Evolutionary conservation across 2,888 invertebrate genomes (phyloP).

Genomic region (Tinea trinotella): DNA sequence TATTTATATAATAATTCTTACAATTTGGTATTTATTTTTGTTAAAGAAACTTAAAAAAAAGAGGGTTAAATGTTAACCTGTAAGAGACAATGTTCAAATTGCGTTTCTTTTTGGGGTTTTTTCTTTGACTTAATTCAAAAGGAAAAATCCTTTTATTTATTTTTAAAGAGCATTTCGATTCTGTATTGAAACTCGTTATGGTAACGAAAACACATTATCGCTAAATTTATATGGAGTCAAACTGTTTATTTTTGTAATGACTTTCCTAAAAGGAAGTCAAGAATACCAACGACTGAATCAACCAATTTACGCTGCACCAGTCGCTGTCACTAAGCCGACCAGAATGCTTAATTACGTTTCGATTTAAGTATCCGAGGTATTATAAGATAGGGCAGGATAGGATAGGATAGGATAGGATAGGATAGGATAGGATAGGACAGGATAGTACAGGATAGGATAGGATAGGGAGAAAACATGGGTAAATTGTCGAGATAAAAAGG

Average conservation of each 20-base stretch:
- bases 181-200: constrained; percentile 47
- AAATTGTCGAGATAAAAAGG: no score
- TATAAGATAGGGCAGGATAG: constrained; percentile 10
- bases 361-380: no score
- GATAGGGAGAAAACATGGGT: no score
- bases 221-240: background rate
- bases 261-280: no score
- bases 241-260: no score
- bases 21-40: background rate
- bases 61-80: background rate
- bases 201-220: constrained; percentile 27
- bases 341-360: no score
- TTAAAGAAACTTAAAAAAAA: background rate
- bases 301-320: no score
- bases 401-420: constrained; percentile 14
- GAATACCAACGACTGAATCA: no score
- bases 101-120: background rate
- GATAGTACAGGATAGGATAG: constrained; percentile 20
- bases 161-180: constrained; percentile 39
- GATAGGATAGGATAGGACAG: constrained; percentile 12
- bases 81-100: constrained; percentile 5
- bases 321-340: no score
- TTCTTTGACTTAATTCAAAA: background rate
- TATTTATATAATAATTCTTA: background rate
- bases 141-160: background rate